phyloP scores from a whole-genome alignment of 2,113 vertebrate species.

The Morone saxatilis region DNA sequence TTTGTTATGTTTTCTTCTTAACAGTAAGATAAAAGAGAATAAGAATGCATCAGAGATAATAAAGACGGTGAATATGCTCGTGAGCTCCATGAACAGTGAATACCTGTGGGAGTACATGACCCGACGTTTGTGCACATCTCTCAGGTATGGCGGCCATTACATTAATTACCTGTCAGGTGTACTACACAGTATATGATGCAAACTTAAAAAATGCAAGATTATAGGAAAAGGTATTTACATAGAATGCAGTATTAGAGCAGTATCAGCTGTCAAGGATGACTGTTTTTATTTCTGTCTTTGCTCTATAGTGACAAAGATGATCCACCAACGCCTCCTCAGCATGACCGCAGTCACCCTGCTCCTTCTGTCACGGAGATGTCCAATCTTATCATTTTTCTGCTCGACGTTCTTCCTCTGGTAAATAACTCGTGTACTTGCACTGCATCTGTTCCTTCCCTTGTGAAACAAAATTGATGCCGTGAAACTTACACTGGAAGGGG shows the following conservation, averaged over 20 bases:
- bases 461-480: background rate
- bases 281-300: constrained; percentile 14
- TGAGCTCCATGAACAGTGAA: constrained; percentile 92
- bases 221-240: background rate
- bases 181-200: background rate
- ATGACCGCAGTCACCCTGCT: constrained; percentile 66
- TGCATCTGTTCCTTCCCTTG: background rate
- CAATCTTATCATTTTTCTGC: constrained; percentile 90
- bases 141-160: constrained; percentile 83
- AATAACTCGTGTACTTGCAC: constrained; percentile 40
- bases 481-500: background rate
- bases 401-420: constrained; percentile 96
- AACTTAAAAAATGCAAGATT: background rate
- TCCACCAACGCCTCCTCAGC: constrained; percentile 34
- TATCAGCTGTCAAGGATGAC: background rate
- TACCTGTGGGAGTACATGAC: constrained; percentile 98
- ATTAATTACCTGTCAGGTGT: background rate
- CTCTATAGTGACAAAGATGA: constrained; percentile 75
- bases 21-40: constrained; percentile 94
- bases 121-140: constrained; percentile 88
- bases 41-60: constrained; percentile 94
- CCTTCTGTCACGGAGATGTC: constrained; percentile 91
- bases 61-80: constrained; percentile 94
- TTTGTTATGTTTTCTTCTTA: constrained; percentile 2
- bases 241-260: background rate